These are phyloP conservation scores for Hemistola chrysoprasaria DNA, from an alignment of 2,888 invertebrate species.

Conservation along the genomic window DNA sequence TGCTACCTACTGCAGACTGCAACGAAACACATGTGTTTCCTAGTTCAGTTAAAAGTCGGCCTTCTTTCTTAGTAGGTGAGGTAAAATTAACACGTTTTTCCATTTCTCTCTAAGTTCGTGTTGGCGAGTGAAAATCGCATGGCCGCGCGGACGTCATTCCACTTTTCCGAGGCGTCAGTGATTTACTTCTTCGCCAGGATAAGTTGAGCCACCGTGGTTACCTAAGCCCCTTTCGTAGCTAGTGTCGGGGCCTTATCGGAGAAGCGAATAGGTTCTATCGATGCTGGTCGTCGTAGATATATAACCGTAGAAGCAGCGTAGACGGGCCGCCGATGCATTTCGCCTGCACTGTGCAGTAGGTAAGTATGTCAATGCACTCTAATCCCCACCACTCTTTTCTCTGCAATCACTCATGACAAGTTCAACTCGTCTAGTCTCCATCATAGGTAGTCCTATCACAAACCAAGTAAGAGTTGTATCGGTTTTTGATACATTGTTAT, in stretches of 20 bases:
- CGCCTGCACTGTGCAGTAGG: conserved; percentile 76
- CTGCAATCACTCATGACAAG: conserved; percentile 73
- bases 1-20: neutral
- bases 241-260: conserved; percentile 27
- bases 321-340: conserved; percentile 67
- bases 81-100: conserved; percentile 61
- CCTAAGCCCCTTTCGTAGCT: conserved; percentile 34
- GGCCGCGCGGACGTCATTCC: conserved; percentile 76
- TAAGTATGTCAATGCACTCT: conserved; percentile 80
- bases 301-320: conserved; percentile 62
- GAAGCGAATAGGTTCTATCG: conserved; percentile 48
- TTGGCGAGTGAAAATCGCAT: conserved; percentile 75
- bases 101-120: conserved; percentile 70
- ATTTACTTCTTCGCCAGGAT: conserved; percentile 57
- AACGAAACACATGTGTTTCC: conserved; percentile 3
- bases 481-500: conserved; percentile 7
- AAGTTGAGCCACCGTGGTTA: conserved; percentile 45
- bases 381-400: conserved; percentile 66
- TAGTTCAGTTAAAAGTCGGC: conserved; percentile 28
- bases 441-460: conserved; percentile 35
- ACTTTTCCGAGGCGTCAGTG: conserved; percentile 77
- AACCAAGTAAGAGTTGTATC: conserved; percentile 34
- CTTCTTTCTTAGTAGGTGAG: conserved; percentile 44
- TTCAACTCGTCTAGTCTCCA: conserved; percentile 59
- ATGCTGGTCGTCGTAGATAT: conserved; percentile 47